Evolutionary conservation across 2,888 invertebrate species (phyloP), one percentile per base, ranked within the genome.

Genomic region (Camptogramma bilineatum): DNA sequence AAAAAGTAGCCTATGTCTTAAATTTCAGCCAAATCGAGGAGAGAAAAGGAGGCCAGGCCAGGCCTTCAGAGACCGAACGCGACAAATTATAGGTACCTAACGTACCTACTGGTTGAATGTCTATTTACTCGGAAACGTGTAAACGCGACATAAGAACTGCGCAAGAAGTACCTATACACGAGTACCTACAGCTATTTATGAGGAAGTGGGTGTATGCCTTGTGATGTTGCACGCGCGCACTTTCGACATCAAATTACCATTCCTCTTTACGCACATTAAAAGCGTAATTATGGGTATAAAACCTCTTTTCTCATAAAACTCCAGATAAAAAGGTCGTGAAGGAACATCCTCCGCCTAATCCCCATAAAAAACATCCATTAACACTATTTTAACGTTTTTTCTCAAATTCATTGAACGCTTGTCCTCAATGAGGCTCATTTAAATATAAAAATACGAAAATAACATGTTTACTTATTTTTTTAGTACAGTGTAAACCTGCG

Each of bases 201-300:
- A 53, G 65, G 65, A 66, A 62, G 65, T 66, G 51, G 24, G 47
- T 51, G 52, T 56, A 39, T 28, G 28, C 7, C 50, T 19, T 60
- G 60, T 65, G 61, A 64, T 60, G 64, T 62, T 61, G 59, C 69
- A 52, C 39, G 56, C 39, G 56, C 63, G 51, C 75, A 76, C 74
- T 75, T 76, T 76, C 80, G 73, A 74, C 82, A 82, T 83, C 82
- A 82, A 86, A 86, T 86, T 85, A 82, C 81, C 42, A 13, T 62
- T 55, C 47, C 80, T 63, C 79, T 87, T 85, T 82, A 80, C 78
- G 75, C 78, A 78, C 83, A 81, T 86, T 82, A 85, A 89, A 80
- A 85, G 83, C 82, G 81, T 90, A 88, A 91, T 91, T 91, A 91
- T 88, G 90, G 81, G 85, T 90, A 91, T 91, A 89, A 92, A 91